A percentile compares a stretch with the other conserved stretches of the same genome.
These are phyloP conservation scores for Candidula unifasciata DNA, from an alignment of 2,888 invertebrate species.

Conservation along the genomic window DNA sequence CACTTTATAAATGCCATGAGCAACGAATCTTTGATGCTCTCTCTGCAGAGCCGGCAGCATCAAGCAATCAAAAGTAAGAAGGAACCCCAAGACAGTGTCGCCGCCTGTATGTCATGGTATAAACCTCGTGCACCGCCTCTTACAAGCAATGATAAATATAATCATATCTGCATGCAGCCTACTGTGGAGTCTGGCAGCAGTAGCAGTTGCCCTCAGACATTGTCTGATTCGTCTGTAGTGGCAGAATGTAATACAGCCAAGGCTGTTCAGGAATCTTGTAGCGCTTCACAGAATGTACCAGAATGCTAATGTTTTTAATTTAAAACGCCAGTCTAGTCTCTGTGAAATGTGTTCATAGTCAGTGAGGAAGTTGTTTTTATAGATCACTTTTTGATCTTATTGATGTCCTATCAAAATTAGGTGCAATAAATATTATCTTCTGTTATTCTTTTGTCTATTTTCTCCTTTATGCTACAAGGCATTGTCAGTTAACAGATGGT, in stretches of 20 bases:
- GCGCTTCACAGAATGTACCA: background rate
- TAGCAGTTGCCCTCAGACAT: background rate
- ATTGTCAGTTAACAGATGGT: too few species aligned
- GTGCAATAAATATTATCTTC: background rate
- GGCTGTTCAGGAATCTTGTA: background rate
- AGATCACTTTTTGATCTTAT: too few species aligned
- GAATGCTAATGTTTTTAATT: background rate
- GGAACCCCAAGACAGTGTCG: conserved; percentile 67
- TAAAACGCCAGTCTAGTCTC: background rate
- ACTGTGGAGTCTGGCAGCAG: background rate
- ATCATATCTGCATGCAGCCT: conserved; percentile 34
- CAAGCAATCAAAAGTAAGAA: conserved; percentile 63
- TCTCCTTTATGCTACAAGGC: too few species aligned
- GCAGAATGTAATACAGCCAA: background rate
- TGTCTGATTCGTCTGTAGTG: background rate
- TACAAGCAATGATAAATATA: conserved; percentile 41
- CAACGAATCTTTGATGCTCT: conserved; percentile 66
- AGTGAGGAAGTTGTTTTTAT: background rate
- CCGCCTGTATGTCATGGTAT: conserved; percentile 71
- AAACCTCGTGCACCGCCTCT: conserved; percentile 53
- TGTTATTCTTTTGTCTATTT: too few species aligned
- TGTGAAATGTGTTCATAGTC: background rate
- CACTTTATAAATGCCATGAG: conserved; percentile 66
- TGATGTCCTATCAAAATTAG: background rate
- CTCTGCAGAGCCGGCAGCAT: conserved; percentile 61